These are phyloP conservation scores for Meteorus colon DNA, from an alignment of 2,888 invertebrate species.

Conservation along the genomic window DNA sequence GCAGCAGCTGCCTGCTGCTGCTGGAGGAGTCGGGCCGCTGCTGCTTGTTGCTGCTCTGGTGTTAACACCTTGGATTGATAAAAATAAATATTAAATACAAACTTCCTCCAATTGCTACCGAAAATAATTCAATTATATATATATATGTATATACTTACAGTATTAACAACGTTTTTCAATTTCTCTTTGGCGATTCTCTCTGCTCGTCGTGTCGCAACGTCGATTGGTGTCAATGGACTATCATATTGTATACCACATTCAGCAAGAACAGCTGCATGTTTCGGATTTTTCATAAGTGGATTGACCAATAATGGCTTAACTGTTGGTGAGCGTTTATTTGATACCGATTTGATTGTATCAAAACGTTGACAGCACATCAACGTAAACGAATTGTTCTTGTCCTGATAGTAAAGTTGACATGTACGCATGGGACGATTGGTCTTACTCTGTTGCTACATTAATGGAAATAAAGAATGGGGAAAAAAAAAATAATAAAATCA, in stretches of 20 bases:
- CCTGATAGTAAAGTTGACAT: constrained; percentile 84
- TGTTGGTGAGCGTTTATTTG: constrained; percentile 83
- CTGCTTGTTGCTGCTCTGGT: constrained; percentile 63
- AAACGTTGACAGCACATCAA: constrained; percentile 81
- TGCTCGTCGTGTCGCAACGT: constrained; percentile 86
- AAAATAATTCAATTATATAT: neutral
- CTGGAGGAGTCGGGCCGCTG: constrained; percentile 55
- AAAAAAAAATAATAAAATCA: constrained; percentile 44
- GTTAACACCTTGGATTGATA: constrained; percentile 58
- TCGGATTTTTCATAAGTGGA: constrained; percentile 84
- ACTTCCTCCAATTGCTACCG: neutral
- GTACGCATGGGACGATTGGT: constrained; percentile 84
- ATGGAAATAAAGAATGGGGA: constrained; percentile 31
- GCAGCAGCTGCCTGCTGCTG: constrained; percentile 33
- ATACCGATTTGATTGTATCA: constrained; percentile 85
- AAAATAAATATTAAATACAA: too few species aligned
- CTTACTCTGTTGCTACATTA: constrained; percentile 76
- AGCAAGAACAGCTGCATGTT: constrained; percentile 87
- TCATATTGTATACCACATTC: constrained; percentile 91
- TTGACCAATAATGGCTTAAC: constrained; percentile 85
- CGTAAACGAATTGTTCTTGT: constrained; percentile 84
- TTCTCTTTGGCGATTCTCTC: constrained; percentile 91
- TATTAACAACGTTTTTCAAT: constrained; percentile 74
- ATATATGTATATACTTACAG: constrained; percentile 49
- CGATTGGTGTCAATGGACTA: constrained; percentile 86